Percentiles rank a stretch among this genome's conserved stretches.
phyloP scores from a whole-genome alignment of 2,888 invertebrate genomes.

The Tetragonula carbonaria region DNA sequence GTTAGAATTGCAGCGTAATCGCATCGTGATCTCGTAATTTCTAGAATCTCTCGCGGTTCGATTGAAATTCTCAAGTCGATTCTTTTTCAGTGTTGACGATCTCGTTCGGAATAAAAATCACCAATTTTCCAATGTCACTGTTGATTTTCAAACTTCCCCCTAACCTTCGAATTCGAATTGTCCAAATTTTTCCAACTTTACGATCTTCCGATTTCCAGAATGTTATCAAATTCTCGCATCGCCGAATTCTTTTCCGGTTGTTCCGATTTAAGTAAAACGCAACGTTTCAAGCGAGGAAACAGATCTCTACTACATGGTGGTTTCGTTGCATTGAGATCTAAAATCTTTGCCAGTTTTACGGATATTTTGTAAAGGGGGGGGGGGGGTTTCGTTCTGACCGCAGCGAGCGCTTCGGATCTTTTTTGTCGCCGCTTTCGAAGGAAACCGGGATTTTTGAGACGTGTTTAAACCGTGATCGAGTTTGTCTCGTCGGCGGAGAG shows the following conservation, averaged over 20 bases:
- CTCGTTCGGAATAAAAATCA: too few relatives aligned
- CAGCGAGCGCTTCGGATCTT: slow-evolving; percentile 40
- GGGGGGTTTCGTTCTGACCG: slow-evolving; percentile 44
- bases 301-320: not conserved
- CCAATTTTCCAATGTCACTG: too few relatives aligned
- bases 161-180: not conserved
- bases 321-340: not conserved
- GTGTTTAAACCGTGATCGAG: slow-evolving; percentile 64
- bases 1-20: too few relatives aligned
- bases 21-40: too few relatives aligned
- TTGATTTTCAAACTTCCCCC: not conserved
- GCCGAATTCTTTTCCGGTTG: too few relatives aligned
- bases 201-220: too few relatives aligned
- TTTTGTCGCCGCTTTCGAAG: slow-evolving; percentile 9
- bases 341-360: not conserved
- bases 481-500: slow-evolving; percentile 60
- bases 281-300: not conserved
- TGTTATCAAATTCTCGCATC: too few relatives aligned
- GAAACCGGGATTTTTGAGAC: slow-evolving; percentile 21
- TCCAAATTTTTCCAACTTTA: not conserved
- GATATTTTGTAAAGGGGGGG: slow-evolving; percentile 9
- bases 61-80: too few relatives aligned
- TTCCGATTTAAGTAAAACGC: too few relatives aligned
- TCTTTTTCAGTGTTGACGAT: too few relatives aligned
- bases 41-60: too few relatives aligned